phyloP scores from a whole-genome alignment of 2,113 vertebrate genomes.

The Cheirogaleus medius region DNA sequence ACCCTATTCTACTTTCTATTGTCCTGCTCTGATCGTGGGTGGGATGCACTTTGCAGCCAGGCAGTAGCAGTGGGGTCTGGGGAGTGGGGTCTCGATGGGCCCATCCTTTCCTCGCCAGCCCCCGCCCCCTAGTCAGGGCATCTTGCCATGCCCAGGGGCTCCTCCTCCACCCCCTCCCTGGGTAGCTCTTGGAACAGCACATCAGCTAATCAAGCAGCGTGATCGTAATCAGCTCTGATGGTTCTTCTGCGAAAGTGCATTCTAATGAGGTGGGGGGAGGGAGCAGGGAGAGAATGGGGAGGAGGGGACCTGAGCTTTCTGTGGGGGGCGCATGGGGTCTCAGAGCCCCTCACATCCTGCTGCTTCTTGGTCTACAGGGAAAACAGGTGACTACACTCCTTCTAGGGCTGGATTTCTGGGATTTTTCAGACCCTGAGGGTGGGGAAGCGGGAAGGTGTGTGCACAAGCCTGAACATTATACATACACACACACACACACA shows the following conservation, averaged over 20 bases:
- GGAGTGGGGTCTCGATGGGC: neutral
- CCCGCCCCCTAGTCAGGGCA: neutral
- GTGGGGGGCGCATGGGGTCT: neutral
- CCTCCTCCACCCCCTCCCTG: neutral
- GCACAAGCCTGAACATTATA: accelerated
- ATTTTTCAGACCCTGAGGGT: conserved; percentile 49
- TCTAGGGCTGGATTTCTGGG: conserved; percentile 64
- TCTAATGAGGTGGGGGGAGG: conserved; percentile 79
- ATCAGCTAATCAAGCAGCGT: conserved; percentile 80
- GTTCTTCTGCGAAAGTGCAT: conserved; percentile 77
- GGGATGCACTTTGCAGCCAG: neutral
- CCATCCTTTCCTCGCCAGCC: neutral
- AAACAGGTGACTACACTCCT: conserved; percentile 19
- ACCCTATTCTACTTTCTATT: neutral
- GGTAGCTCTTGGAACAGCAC: conserved; percentile 61
- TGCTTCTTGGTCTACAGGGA: neutral
- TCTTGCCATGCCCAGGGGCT: neutral
- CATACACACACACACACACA: neutral
- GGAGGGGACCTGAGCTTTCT: neutral
- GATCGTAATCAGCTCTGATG: conserved; percentile 82
- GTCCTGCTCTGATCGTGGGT: neutral
- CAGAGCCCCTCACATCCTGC: neutral
- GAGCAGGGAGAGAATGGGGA: conserved; percentile 20
- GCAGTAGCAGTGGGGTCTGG: neutral
- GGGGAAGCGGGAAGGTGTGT: neutral